Conservation (phyloP, 2,113 vertebrate species). For the Emydocephalus ijimae region DNA sequence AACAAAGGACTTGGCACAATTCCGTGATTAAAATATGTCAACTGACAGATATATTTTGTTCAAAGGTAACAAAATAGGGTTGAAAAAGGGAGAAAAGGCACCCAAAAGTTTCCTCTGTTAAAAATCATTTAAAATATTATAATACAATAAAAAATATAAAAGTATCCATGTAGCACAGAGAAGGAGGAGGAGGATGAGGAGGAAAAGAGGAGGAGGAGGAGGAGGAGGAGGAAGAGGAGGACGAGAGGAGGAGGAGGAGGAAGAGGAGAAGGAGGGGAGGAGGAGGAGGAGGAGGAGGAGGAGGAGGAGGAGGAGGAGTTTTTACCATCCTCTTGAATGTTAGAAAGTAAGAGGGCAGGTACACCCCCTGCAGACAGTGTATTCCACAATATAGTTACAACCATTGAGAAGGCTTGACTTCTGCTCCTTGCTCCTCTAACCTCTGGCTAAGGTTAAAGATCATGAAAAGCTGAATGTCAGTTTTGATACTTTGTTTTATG, state of each 20-base stretch:
- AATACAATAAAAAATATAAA: too few species aligned
- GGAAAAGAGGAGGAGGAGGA: not conserved
- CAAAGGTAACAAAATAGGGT: too few species aligned
- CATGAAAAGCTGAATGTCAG: not conserved
- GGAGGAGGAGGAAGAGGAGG: too few species aligned
- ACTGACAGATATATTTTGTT: not conserved
- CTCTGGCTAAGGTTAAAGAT: not conserved
- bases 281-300: too few species aligned
- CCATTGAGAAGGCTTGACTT: not conserved
- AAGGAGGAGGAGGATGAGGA: not conserved
- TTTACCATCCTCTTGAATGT: not conserved
- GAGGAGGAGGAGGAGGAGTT: not conserved
- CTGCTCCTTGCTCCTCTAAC: not conserved
- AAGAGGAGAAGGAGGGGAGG: too few species aligned
- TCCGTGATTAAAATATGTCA: not conserved
- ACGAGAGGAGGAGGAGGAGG: too few species aligned
- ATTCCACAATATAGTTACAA: not conserved
- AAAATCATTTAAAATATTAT: too few species aligned
- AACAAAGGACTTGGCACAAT: too few species aligned
- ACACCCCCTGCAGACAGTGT: not conserved
- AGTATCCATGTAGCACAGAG: too few species aligned
- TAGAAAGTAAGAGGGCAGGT: not conserved
- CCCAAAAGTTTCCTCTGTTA: too few species aligned
- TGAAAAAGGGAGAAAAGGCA: too few species aligned
- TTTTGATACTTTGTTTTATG: not conserved